These are phyloP conservation scores for Mimachlamys varia DNA, from an alignment of 2,888 invertebrate genomes.

Conservation along the genomic window DNA sequence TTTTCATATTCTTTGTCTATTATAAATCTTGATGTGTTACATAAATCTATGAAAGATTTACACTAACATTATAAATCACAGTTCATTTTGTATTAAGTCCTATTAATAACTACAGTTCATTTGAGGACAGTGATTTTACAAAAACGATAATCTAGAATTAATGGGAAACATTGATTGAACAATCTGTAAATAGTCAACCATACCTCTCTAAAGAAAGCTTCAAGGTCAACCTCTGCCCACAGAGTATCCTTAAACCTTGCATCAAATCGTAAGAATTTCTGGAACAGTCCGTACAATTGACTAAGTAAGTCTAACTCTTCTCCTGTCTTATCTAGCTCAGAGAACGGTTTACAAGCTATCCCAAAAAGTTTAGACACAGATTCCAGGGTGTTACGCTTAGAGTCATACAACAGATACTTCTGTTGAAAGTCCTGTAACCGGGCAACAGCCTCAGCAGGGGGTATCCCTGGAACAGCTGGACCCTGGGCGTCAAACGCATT, in stretches of 20 bases:
- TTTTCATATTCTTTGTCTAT: too few species aligned
- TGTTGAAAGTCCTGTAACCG: constrained; percentile 80
- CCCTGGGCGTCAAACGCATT: constrained; percentile 81
- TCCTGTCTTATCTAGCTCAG: constrained; percentile 81
- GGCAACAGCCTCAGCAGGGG: constrained; percentile 79
- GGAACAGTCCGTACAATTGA: constrained; percentile 80
- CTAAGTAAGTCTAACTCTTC: constrained; percentile 80
- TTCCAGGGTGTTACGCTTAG: constrained; percentile 80
- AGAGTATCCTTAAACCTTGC: constrained; percentile 79
- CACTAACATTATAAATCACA: too few species aligned
- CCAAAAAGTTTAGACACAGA: constrained; percentile 81
- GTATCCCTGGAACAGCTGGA: constrained; percentile 79
- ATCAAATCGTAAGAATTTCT: constrained; percentile 81
- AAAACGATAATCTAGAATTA: too few species aligned
- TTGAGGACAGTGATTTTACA: too few species aligned
- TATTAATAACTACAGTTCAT: too few species aligned
- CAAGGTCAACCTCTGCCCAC: constrained; percentile 81
- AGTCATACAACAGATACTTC: constrained; percentile 77
- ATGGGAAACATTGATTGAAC: too few species aligned
- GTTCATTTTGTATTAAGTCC: too few species aligned
- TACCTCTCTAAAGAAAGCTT: constrained; percentile 77
- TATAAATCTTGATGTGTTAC: too few species aligned
- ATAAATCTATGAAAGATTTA: too few species aligned
- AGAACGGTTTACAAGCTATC: constrained; percentile 80
- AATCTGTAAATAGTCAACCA: background rate